Percentiles rank a stretch among this genome's conserved stretches.
phyloP scores from a whole-genome alignment of 2,888 invertebrate species.

The Corythucha ciliata region DNA sequence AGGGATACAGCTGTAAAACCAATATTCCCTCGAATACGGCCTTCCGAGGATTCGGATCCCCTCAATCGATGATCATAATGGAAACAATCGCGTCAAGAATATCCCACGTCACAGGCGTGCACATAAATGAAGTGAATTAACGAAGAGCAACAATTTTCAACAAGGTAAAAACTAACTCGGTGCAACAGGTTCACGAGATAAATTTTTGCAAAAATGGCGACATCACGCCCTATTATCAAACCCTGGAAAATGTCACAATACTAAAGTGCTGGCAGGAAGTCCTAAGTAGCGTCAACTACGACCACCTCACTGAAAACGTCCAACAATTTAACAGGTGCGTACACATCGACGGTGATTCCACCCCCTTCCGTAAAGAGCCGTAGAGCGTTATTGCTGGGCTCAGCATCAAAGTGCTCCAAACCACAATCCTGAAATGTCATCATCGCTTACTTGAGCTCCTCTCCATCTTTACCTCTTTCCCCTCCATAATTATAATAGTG shows the following conservation, averaged over 20 bases:
- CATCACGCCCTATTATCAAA: constrained; percentile 66
- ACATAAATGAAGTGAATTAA: too few relatives aligned
- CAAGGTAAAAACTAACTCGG: not conserved
- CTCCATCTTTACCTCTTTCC: too few relatives aligned
- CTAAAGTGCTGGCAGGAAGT: constrained; percentile 72
- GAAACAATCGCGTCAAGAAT: constrained; percentile 65
- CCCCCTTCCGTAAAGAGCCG: too few relatives aligned
- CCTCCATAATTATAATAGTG: too few relatives aligned
- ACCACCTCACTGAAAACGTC: constrained; percentile 49
- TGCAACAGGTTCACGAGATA: constrained; percentile 45
- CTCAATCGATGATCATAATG: constrained; percentile 80
- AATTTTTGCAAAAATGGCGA: constrained; percentile 77
- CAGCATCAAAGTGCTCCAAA: too few relatives aligned
- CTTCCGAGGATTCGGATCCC: constrained; percentile 84
- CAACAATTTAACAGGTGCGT: constrained; percentile 61
- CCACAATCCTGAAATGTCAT: too few relatives aligned
- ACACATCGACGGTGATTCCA: too few relatives aligned
- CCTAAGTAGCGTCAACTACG: constrained; percentile 54
- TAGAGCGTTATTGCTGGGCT: too few relatives aligned
- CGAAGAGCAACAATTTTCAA: constrained; percentile 3
- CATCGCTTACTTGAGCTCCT: too few relatives aligned
- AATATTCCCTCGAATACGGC: constrained; percentile 89
- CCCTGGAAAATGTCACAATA: constrained; percentile 61
- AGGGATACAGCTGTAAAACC: constrained; percentile 70
- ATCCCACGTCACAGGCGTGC: too few relatives aligned